Percentiles rank a stretch among this genome's conserved stretches.
phyloP scores from a whole-genome alignment of 2,797 vertebrate genomes.

The Anniella stebbinsi region DNA sequence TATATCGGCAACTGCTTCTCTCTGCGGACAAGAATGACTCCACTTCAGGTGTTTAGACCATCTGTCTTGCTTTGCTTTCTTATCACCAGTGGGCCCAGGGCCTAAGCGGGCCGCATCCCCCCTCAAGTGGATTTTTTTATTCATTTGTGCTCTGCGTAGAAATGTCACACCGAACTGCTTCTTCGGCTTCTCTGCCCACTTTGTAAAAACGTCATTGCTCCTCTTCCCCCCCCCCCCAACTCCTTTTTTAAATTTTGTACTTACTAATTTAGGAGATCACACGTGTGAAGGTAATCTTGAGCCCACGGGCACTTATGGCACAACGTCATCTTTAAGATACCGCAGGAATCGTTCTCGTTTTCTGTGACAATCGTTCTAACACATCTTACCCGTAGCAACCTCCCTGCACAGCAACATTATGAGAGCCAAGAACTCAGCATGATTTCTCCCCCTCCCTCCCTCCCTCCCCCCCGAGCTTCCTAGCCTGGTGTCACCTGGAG shows the following conservation, averaged over 20 bases:
- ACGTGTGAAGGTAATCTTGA: too few species aligned
- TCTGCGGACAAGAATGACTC: neutral
- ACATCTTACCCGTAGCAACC: neutral
- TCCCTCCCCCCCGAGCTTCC: conserved; percentile 78
- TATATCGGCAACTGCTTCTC: too few species aligned
- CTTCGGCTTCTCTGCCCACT: neutral
- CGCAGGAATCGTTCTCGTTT: neutral
- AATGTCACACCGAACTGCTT: neutral
- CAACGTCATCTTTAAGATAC: neutral
- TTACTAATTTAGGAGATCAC: neutral
- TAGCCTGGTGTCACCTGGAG: conserved; percentile 82
- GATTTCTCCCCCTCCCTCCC: too few species aligned
- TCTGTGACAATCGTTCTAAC: neutral
- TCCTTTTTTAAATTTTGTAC: neutral
- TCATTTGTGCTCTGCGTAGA: neutral
- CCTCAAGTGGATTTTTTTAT: neutral
- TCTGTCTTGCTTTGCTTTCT: neutral
- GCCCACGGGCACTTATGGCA: neutral
- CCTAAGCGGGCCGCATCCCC: neutral
- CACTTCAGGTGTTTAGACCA: neutral
- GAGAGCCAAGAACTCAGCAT: neutral
- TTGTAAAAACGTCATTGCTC: neutral
- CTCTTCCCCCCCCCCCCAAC: neutral
- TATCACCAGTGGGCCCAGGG: neutral
- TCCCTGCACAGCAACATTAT: too few species aligned